A percentile compares a stretch with the other conserved stretches of the same genome.
These are phyloP conservation scores for Oncopeltus fasciatus DNA, from an alignment of 1,140 invertebrate genomes.

Conservation along the genomic window DNA sequence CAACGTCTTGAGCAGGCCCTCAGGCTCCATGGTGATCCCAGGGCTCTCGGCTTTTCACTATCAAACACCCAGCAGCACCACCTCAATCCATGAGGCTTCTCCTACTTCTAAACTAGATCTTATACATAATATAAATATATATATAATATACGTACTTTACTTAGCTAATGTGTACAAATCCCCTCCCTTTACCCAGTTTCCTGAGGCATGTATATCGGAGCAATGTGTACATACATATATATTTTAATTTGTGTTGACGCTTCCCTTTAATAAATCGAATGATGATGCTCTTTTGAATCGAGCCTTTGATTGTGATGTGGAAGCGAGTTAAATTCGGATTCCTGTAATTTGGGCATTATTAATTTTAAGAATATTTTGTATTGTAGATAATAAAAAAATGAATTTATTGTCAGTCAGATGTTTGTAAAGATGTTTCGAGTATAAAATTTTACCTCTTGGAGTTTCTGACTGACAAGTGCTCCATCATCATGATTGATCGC, in stretches of 20 bases:
- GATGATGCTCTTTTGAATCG: neutral
- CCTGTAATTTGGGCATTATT: conserved; percentile 20
- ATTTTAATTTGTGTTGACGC: conserved; percentile 4
- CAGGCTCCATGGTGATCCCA: conserved; percentile 52
- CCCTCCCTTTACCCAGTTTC: neutral
- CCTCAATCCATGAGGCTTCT: conserved; percentile 26
- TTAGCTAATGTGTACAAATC: conserved; percentile 10
- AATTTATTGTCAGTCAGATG: conserved; percentile 18
- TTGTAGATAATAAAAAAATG: conserved; percentile 17
- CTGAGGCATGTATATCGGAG: neutral
- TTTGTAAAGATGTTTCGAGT: neutral
- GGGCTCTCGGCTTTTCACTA: conserved; percentile 46
- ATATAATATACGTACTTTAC: too few relatives aligned
- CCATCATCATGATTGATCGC: neutral
- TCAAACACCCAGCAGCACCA: conserved; percentile 28
- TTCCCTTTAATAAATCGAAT: conserved; percentile 1
- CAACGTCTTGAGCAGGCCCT: conserved; percentile 66
- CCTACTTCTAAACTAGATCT: conserved; percentile 21
- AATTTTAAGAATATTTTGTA: conserved; percentile 14
- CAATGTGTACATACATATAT: conserved; percentile 4
- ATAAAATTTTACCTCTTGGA: conserved; percentile 4
- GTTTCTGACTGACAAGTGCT: neutral
- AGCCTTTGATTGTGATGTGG: neutral
- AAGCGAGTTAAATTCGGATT: conserved; percentile 18
- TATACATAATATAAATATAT: too few relatives aligned